These are phyloP conservation scores for Lordiphosa stackelbergi DNA, from an alignment of 1,140 invertebrate genomes.

Conservation along the genomic window DNA sequence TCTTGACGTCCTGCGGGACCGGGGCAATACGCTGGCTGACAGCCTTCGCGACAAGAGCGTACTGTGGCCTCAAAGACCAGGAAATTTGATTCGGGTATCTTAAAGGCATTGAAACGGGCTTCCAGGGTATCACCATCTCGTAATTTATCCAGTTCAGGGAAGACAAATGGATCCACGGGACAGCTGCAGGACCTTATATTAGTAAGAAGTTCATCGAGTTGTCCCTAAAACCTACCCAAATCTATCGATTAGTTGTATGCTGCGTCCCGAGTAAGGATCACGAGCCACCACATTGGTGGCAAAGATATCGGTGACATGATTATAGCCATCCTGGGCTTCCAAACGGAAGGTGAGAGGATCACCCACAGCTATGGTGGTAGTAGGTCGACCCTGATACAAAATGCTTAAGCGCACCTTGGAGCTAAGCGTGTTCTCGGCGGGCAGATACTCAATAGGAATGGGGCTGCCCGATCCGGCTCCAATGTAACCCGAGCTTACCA, in stretches of 20 bases:
- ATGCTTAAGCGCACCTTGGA: constrained; percentile 91
- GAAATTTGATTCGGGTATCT: constrained; percentile 96
- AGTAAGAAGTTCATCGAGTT: not conserved
- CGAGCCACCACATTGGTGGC: constrained; percentile 95
- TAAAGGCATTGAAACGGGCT: constrained; percentile 95
- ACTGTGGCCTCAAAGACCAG: constrained; percentile 95
- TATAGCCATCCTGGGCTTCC: constrained; percentile 93
- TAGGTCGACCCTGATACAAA: constrained; percentile 91
- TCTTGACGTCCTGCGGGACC: constrained; percentile 85
- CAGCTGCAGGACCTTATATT: constrained; percentile 79
- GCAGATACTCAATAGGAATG: constrained; percentile 93
- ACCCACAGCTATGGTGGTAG: constrained; percentile 95
- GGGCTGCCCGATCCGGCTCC: constrained; percentile 93
- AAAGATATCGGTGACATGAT: constrained; percentile 92
- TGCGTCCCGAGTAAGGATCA: constrained; percentile 93
- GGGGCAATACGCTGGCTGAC: constrained; percentile 92
- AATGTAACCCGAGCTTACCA: constrained; percentile 95
- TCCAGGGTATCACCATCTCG: constrained; percentile 91
- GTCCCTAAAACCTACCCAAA: constrained; percentile 80
- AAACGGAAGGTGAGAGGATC: constrained; percentile 93
- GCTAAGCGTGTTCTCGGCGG: constrained; percentile 92
- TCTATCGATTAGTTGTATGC: constrained; percentile 92
- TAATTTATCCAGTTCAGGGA: constrained; percentile 91
- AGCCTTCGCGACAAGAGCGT: constrained; percentile 90
- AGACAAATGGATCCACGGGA: constrained; percentile 93